Evolutionary conservation across 2,797 vertebrate species (phyloP).

Genomic region (Peromyscus eremicus): DNA sequence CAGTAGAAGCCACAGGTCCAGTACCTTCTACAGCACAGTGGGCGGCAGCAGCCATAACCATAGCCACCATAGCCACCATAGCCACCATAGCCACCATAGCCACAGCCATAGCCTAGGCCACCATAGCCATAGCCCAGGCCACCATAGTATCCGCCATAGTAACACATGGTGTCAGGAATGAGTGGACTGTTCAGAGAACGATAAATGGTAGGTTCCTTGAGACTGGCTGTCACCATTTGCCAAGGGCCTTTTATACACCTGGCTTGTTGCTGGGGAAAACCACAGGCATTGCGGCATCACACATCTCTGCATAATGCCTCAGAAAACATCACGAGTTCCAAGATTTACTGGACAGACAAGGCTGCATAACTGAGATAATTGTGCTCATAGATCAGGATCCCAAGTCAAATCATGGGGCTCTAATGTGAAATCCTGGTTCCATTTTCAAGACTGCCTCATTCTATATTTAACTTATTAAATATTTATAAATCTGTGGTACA

Average conservation of each 20-base stretch:
- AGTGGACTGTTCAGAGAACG: neutral
- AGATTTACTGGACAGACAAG: neutral
- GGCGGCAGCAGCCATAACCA: neutral
- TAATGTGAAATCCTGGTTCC: neutral
- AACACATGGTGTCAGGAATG: constrained; percentile 18
- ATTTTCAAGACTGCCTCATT: neutral
- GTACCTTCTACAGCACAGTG: neutral
- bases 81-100: neutral
- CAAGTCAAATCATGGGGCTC: neutral
- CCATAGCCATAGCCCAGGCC: neutral
- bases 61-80: neutral
- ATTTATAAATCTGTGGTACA: neutral
- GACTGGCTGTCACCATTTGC: neutral
- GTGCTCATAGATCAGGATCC: neutral
- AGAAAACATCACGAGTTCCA: neutral
- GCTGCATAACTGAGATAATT: constrained; percentile 12
- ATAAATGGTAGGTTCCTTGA: neutral
- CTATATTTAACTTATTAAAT: neutral
- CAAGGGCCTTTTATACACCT: neutral
- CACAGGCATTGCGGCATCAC: neutral
- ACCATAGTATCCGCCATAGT: neutral
- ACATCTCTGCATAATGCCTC: neutral
- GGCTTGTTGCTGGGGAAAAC: neutral
- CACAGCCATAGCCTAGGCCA: neutral
- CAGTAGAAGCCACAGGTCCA: neutral